Percentiles rank a stretch among this genome's conserved stretches.
Conservation (phyloP, 2,797 vertebrate genomes). For the Babyrousa celebensis region DNA sequence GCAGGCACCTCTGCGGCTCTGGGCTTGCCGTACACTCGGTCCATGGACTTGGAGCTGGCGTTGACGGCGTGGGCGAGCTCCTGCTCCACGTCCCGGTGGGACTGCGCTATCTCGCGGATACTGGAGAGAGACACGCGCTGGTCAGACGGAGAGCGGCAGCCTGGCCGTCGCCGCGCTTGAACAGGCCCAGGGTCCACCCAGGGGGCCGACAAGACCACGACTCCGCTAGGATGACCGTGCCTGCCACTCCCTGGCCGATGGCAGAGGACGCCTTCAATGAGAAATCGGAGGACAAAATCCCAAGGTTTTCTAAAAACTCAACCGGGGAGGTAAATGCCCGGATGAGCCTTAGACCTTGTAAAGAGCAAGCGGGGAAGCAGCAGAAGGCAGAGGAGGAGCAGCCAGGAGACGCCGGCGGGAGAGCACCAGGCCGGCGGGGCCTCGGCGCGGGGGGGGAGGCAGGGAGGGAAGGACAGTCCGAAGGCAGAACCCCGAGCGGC, state of each 20-base stretch:
- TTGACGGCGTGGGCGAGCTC: conserved; percentile 99
- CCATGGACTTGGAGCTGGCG: conserved; percentile 98
- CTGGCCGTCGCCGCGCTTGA: accelerated
- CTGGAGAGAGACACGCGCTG: conserved; percentile 86
- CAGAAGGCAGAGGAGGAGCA: not conserved
- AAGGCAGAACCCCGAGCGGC: not conserved
- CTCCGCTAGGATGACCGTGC: not conserved
- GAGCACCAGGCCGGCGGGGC: not conserved
- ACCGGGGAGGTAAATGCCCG: not conserved
- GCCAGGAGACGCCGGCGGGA: not conserved
- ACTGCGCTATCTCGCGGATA: conserved; percentile 97
- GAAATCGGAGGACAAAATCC: not conserved
- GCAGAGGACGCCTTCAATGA: not conserved
- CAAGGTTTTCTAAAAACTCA: not conserved
- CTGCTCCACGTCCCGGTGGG: conserved; percentile 96
- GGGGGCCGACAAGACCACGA: not conserved
- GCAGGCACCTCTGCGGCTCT: conserved; percentile 94
- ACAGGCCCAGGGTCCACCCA: not conserved
- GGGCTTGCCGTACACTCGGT: conserved; percentile 96
- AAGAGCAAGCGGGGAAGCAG: not conserved
- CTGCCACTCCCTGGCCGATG: not conserved
- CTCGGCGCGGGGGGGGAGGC: not conserved
- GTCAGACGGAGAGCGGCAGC: not conserved
- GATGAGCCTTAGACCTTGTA: no score
- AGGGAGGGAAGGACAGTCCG: no score